Conservation (phyloP, 2,113 vertebrate species). For the Oryzias woworae region DNA sequence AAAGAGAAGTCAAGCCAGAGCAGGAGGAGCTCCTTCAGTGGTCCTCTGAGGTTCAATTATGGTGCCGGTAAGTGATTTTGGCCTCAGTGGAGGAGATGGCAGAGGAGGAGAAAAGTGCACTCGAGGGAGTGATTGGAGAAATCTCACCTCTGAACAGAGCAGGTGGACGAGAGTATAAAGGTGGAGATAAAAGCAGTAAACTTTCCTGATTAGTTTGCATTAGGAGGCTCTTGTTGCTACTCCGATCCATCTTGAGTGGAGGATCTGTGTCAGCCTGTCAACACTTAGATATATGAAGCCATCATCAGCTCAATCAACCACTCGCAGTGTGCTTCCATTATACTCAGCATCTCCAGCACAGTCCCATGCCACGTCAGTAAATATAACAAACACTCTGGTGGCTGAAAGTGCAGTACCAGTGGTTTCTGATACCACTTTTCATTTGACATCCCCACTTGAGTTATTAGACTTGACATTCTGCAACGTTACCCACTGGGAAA, state of each 20-base stretch:
- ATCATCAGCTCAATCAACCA: slow-evolving; percentile 29
- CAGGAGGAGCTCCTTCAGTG: slow-evolving; percentile 31
- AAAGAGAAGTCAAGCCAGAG: slow-evolving; percentile 31
- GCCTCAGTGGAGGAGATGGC: slow-evolving; percentile 21
- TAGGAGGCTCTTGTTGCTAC: slow-evolving; percentile 6
- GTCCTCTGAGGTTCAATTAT: slow-evolving; percentile 63
- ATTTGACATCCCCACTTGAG: slow-evolving; percentile 47
- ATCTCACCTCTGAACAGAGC: slow-evolving; percentile 33
- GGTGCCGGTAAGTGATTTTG: slow-evolving; percentile 48
- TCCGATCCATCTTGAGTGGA: not conserved
- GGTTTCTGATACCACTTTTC: slow-evolving; percentile 34
- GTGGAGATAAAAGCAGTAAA: slow-evolving; percentile 25
- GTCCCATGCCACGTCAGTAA: slow-evolving; percentile 43
- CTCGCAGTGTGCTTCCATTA: slow-evolving; percentile 30
- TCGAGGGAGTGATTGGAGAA: slow-evolving; percentile 26
- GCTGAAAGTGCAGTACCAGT: slow-evolving; percentile 32
- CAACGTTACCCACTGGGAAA: slow-evolving; percentile 33
- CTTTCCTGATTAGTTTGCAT: slow-evolving; percentile 24
- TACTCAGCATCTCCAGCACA: slow-evolving; percentile 47
- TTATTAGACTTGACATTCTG: slow-evolving; percentile 61
- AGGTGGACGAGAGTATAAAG: slow-evolving; percentile 25
- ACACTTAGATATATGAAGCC: slow-evolving; percentile 4
- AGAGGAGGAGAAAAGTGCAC: slow-evolving; percentile 46
- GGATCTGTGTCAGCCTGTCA: accelerated
- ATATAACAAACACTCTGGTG: slow-evolving; percentile 32